Evolutionary conservation across 2,888 invertebrate species (phyloP).

Genomic region (Trichopoda pennipes): DNA sequence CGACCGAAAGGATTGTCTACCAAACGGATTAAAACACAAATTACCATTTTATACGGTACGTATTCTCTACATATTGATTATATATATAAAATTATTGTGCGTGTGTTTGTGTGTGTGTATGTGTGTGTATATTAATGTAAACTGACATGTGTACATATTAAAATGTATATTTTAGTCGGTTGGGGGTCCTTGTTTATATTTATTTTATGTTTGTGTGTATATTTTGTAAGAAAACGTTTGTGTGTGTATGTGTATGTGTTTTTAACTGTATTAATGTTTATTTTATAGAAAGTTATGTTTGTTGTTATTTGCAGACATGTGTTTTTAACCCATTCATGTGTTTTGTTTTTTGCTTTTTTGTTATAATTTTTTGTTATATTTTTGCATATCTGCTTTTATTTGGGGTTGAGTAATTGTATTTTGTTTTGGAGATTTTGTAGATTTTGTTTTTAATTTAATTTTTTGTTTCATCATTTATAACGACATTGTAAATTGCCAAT

Average conservation of each 20-base stretch:
- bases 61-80: constrained; percentile 19
- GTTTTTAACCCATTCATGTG: constrained; percentile 30
- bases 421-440: constrained; percentile 48
- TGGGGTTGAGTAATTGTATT: constrained; percentile 56
- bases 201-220: not conserved
- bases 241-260: not conserved
- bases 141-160: too few relatives aligned
- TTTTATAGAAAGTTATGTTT: constrained; percentile 62
- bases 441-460: constrained; percentile 12
- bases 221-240: too few relatives aligned
- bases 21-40: constrained; percentile 66
- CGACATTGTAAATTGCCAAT: constrained; percentile 46
- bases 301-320: constrained; percentile 59
- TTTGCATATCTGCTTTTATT: constrained; percentile 4
- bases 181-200: constrained; percentile 33
- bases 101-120: not conserved
- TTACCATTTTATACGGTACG: constrained; percentile 63
- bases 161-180: constrained; percentile 28
- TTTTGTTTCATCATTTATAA: constrained; percentile 42
- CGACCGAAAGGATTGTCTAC: constrained; percentile 66
- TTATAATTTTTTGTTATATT: not conserved
- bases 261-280: constrained; percentile 47
- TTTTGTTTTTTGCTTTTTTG: not conserved
- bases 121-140: too few relatives aligned
- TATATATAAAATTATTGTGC: not conserved